These are phyloP conservation scores for Zapus hudsonius DNA, from an alignment of 2,113 vertebrate genomes.

Conservation along the genomic window DNA sequence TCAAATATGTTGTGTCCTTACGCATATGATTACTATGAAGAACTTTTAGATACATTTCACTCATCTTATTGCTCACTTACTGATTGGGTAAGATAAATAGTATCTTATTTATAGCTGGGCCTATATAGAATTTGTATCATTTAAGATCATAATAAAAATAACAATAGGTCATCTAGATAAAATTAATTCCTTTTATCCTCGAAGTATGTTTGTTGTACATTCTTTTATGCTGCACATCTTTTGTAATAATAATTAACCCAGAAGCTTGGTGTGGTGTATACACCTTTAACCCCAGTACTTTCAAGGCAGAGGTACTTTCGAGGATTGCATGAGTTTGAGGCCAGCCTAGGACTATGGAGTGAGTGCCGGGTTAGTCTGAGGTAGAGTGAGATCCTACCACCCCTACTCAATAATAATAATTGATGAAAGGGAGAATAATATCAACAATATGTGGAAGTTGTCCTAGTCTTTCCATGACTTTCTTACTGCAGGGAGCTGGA, in stretches of 20 bases:
- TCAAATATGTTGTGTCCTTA: neutral
- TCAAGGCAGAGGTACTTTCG: no score
- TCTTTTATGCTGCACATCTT: neutral
- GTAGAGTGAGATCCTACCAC: no score
- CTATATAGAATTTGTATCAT: neutral
- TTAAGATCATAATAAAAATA: constrained; percentile 36
- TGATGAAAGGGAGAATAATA: neutral
- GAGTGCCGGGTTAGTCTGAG: no score
- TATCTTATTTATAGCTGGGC: neutral
- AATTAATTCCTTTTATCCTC: neutral
- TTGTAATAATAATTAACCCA: neutral
- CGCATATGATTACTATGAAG: neutral
- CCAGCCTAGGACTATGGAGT: no score
- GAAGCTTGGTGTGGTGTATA: no score
- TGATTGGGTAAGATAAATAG: neutral
- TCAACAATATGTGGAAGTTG: neutral
- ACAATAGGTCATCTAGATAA: neutral
- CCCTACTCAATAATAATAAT: neutral
- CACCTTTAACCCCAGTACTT: no score
- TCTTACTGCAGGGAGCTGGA: neutral
- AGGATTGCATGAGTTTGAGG: no score
- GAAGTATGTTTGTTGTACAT: neutral
- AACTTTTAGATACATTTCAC: neutral
- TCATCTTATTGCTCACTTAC: neutral
- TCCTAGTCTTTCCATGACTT: neutral